phyloP scores from a whole-genome alignment of 2,113 vertebrate species.

The Nettapus auritus region DNA sequence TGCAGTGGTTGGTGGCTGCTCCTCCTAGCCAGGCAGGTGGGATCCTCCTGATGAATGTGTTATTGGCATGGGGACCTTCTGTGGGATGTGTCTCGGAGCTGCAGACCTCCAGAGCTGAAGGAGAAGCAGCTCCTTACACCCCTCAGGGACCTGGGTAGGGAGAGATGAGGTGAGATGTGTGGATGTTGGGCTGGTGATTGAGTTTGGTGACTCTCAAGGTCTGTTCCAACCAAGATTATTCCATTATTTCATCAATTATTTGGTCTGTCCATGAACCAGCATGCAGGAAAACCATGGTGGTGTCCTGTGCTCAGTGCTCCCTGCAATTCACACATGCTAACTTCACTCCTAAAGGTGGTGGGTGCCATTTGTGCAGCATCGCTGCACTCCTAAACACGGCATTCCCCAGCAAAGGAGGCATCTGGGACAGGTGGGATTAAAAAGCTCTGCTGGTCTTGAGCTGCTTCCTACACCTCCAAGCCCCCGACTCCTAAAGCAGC shows the following conservation, averaged over 20 bases:
- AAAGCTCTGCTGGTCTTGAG: neutral
- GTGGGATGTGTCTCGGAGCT: neutral
- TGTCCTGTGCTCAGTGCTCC: too few species aligned
- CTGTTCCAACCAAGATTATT: too few species aligned
- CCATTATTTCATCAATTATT: neutral
- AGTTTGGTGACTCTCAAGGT: too few species aligned
- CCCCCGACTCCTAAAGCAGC: accelerated
- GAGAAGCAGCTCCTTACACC: too few species aligned
- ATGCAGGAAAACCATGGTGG: neutral
- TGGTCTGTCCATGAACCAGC: neutral
- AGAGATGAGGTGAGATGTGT: too few species aligned
- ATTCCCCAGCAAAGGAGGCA: neutral
- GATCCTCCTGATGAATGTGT: neutral
- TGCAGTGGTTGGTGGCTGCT: accelerated
- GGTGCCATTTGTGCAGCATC: too few species aligned
- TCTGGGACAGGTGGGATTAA: neutral
- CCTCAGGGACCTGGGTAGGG: too few species aligned
- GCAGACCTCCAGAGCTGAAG: too few species aligned
- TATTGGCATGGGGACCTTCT: neutral
- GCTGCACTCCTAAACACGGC: too few species aligned
- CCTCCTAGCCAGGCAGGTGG: neutral
- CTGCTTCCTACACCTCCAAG: neutral
- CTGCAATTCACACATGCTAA: too few species aligned
- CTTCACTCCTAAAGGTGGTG: too few species aligned
- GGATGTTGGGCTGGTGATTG: too few species aligned